A percentile compares a stretch with the other conserved stretches of the same genome.
These are phyloP conservation scores for Bibio marci DNA, from an alignment of 2,888 invertebrate species.

Conservation along the genomic window DNA sequence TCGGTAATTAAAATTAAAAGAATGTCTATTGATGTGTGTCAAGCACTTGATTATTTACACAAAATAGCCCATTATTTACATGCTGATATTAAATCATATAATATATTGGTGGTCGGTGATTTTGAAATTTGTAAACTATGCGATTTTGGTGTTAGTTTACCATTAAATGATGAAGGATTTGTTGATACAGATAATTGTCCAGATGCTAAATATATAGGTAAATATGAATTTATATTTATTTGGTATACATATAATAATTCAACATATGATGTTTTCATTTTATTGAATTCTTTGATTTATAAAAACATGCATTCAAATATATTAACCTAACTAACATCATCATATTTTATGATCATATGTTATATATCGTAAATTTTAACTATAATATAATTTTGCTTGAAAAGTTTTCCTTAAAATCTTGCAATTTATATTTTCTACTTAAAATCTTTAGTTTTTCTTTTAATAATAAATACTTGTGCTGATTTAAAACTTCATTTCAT, in stretches of 20 bases:
- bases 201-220: slow-evolving; percentile 42
- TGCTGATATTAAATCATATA: slow-evolving; percentile 72
- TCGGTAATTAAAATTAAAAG: slow-evolving; percentile 42
- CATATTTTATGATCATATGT: no score
- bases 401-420: no score
- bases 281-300: slow-evolving; percentile 2
- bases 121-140: slow-evolving; percentile 62
- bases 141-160: slow-evolving; percentile 69
- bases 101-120: slow-evolving; percentile 59
- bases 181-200: slow-evolving; percentile 36
- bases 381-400: no score
- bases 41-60: slow-evolving; percentile 63
- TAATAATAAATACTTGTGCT: no score
- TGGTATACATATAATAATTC: background rate
- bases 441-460: no score
- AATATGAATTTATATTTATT: slow-evolving; percentile 9
- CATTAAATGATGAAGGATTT: slow-evolving; percentile 43
- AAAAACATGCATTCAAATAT: slow-evolving; percentile 1
- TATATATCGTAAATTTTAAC: no score
- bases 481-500: no score
- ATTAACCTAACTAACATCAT: no score
- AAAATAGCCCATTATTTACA: slow-evolving; percentile 52
- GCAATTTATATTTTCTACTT: no score
- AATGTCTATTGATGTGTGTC: slow-evolving; percentile 43
- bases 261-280: background rate